These are phyloP conservation scores for Chrosomus eos DNA, from an alignment of 2,797 vertebrate genomes.

Conservation along the genomic window DNA sequence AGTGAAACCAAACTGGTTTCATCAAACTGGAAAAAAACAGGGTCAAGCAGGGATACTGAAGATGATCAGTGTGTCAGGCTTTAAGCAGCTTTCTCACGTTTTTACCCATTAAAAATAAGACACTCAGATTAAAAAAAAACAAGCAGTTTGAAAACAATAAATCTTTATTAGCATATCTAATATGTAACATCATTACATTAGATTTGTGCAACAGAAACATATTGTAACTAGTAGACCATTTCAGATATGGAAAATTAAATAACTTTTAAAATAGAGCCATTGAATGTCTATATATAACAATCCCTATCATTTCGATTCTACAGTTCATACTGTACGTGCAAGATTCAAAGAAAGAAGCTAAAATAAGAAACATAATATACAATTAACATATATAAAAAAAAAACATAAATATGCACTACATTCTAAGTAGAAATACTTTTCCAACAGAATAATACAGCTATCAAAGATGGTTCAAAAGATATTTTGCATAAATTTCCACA, in stretches of 20 bases:
- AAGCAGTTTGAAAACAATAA: conserved; percentile 27
- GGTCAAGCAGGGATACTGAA: no score
- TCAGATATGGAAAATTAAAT: not conserved
- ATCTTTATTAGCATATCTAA: conserved; percentile 48
- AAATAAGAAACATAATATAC: conserved; percentile 16
- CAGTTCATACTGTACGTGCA: not conserved
- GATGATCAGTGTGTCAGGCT: no score
- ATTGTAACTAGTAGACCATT: conserved; percentile 1
- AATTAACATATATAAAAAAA: not conserved
- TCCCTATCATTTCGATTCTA: not conserved
- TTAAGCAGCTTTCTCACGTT: not conserved
- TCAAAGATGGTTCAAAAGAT: not conserved
- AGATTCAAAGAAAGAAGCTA: conserved; percentile 11
- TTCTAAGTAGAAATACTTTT: conserved; percentile 25
- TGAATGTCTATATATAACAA: not conserved
- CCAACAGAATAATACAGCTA: not conserved
- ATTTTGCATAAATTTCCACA: conserved; percentile 23
- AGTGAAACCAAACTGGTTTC: no score
- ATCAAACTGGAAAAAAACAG: no score
- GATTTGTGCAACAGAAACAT: conserved; percentile 23
- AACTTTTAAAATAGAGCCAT: conserved; percentile 14
- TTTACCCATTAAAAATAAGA: not conserved
- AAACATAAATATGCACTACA: conserved; percentile 4
- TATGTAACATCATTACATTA: conserved; percentile 26
- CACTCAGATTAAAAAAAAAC: not conserved